A percentile compares a stretch with the other conserved stretches of the same genome.
phyloP scores from a whole-genome alignment of 2,797 vertebrate genomes.

The Trichosurus vulpecula region DNA sequence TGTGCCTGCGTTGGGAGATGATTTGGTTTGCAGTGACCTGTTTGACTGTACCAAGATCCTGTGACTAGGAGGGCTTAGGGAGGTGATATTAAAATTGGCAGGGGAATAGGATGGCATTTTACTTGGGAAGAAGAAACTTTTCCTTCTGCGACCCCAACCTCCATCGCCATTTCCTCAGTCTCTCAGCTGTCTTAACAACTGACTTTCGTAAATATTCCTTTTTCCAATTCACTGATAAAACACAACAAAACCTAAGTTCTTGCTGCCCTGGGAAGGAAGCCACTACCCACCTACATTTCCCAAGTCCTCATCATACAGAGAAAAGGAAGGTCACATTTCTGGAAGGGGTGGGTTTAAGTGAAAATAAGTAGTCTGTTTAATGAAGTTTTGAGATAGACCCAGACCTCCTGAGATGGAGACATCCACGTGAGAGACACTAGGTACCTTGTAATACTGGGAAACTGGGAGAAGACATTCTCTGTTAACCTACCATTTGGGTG shows the following conservation, averaged over 20 bases:
- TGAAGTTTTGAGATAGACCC: not conserved
- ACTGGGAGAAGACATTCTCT: not conserved
- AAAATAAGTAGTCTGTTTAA: not conserved
- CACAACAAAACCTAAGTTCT: not conserved
- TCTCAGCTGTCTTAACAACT: not conserved
- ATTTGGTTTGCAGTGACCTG: not conserved
- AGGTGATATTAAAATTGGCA: not conserved
- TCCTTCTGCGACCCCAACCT: not conserved
- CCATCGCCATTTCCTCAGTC: not conserved
- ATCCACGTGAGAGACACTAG: not conserved
- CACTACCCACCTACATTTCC: not conserved
- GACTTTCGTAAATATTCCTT: not conserved
- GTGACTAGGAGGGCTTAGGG: not conserved
- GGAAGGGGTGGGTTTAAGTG: not conserved
- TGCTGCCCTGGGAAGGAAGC: not conserved
- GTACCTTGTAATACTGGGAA: not conserved
- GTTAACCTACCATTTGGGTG: not conserved
- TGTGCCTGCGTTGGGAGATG: not conserved
- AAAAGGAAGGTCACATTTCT: not conserved
- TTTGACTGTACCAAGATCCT: not conserved
- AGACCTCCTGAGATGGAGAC: not conserved
- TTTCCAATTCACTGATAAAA: not conserved
- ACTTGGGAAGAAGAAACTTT: not conserved
- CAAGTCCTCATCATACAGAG: not conserved
- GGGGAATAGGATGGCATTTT: not conserved